phyloP scores from a whole-genome alignment of 2,113 vertebrate species.

The Tiliqua scincoides region DNA sequence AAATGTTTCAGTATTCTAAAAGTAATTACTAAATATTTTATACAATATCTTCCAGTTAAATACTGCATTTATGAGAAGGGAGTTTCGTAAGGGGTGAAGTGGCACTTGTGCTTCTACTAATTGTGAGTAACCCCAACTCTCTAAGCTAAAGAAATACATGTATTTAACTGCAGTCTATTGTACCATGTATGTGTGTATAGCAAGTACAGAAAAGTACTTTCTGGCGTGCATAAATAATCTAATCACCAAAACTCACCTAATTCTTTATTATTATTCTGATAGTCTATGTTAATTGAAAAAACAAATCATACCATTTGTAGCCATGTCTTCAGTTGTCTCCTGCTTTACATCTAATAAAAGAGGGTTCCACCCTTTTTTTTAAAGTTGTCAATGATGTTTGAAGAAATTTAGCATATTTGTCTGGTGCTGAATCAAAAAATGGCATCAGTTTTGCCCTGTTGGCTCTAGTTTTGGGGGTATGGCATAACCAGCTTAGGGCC shows the following conservation, averaged over 20 bases:
- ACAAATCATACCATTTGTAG: background rate
- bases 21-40: conserved; percentile 57
- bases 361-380: too few species aligned
- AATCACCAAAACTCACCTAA: conserved; percentile 26
- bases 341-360: background rate
- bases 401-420: too few species aligned
- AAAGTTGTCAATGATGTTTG: too few species aligned
- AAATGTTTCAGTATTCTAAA: conserved; percentile 53
- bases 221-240: conserved; percentile 28
- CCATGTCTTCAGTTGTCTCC: background rate
- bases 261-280: conserved; percentile 37
- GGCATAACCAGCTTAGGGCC: too few species aligned
- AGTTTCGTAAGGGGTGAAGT: conserved; percentile 67
- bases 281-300: conserved; percentile 33
- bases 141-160: conserved; percentile 58
- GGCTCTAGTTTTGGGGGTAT: too few species aligned
- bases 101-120: conserved; percentile 64
- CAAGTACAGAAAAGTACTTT: conserved; percentile 33
- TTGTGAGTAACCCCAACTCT: conserved; percentile 60
- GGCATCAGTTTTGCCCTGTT: too few species aligned
- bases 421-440: too few species aligned
- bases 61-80: conserved; percentile 69
- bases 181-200: conserved; percentile 53
- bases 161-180: conserved; percentile 57
- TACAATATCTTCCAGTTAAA: conserved; percentile 67